A percentile compares a stretch with the other conserved stretches of the same genome.
phyloP scores from a whole-genome alignment of 2,888 invertebrate species.

The Herminia tarsipennalis region DNA sequence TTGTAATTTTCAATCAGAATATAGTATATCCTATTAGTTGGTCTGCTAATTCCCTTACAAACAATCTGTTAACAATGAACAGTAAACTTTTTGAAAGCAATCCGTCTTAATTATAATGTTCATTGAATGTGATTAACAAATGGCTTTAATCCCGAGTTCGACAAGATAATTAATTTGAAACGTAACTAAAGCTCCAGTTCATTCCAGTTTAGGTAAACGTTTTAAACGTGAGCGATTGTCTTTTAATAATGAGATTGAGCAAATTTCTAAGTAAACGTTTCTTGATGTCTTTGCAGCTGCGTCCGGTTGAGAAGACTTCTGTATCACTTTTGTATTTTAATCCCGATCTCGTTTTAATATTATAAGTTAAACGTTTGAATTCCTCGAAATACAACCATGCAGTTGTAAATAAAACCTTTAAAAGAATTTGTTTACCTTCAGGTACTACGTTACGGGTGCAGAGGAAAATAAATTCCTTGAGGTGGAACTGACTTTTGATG shows the following conservation, averaged over 20 bases:
- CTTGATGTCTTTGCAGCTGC: too few species aligned
- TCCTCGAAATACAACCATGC: too few species aligned
- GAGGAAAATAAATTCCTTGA: too few species aligned
- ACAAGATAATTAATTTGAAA: constrained; percentile 46
- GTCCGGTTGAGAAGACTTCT: too few species aligned
- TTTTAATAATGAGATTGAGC: constrained; percentile 12
- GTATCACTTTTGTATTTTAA: too few species aligned
- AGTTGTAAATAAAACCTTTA: too few species aligned
- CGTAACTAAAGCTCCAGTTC: constrained; percentile 19
- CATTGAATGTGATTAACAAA: constrained; percentile 44
- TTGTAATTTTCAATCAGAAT: background rate
- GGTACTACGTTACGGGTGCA: too few species aligned
- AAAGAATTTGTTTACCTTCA: too few species aligned
- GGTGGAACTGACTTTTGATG: too few species aligned
- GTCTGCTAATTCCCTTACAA: background rate
- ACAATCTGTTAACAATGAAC: background rate
- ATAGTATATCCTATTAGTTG: background rate
- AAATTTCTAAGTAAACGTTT: background rate
- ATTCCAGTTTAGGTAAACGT: constrained; percentile 31
- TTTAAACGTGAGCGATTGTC: constrained; percentile 38
- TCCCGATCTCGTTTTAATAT: too few species aligned
- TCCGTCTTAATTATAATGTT: constrained; percentile 43
- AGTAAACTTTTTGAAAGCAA: constrained; percentile 29
- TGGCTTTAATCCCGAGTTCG: constrained; percentile 43
- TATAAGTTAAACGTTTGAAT: too few species aligned